Conservation (phyloP, 64 coral and sea anemone species). For the Dendrophyllia cribrosa region DNA sequence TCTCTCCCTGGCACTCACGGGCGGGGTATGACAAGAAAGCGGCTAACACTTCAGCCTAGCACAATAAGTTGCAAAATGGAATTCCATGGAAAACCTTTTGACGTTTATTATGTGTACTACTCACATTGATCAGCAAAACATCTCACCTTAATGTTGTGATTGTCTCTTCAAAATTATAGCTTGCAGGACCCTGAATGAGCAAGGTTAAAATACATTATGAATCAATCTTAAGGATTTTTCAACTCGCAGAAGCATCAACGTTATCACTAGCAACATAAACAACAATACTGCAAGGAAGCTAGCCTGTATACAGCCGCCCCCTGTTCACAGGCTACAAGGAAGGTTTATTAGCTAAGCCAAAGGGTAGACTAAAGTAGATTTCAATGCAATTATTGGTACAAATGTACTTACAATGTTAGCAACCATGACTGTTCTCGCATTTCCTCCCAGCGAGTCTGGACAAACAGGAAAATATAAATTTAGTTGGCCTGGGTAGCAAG, state of each 20-base stretch:
- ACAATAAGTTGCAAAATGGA: too few relatives aligned
- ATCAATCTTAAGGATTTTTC: neutral
- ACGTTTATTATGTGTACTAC: too few relatives aligned
- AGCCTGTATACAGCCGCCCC: too few relatives aligned
- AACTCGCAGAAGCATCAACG: too few relatives aligned
- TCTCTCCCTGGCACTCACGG: too few relatives aligned
- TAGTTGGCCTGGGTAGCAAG: too few relatives aligned
- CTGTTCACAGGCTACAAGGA: too few relatives aligned
- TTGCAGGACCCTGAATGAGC: slow-evolving; percentile 88
- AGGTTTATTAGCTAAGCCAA: neutral
- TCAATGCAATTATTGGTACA: neutral
- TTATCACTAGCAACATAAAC: too few relatives aligned
- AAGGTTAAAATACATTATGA: neutral
- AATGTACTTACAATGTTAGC: slow-evolving; percentile 90
- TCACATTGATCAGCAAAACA: neutral
- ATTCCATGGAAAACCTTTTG: neutral
- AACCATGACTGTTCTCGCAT: slow-evolving; percentile 98
- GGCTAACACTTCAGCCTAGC: too few relatives aligned
- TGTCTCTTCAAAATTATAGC: slow-evolving; percentile 99
- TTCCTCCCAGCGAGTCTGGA: slow-evolving; percentile 96
- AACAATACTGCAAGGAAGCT: too few relatives aligned
- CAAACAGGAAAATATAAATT: neutral
- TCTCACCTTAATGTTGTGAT: slow-evolving; percentile 91
- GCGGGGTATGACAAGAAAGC: too few relatives aligned
- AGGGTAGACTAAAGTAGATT: neutral